Conservation (phyloP, 2,888 invertebrate species). For the Drosophila neonasuta region DNA sequence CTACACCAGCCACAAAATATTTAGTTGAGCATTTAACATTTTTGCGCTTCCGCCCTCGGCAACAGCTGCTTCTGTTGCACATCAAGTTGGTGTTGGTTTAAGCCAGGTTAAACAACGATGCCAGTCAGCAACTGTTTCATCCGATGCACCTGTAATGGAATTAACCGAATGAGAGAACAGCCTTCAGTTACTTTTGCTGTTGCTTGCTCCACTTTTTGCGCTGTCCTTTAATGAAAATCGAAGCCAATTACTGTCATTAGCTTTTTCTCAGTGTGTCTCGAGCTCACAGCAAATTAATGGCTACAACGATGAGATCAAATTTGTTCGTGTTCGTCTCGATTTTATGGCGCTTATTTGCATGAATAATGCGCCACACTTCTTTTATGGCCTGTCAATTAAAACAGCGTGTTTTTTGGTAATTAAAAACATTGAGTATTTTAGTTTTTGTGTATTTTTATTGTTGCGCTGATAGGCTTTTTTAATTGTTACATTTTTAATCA, state of each 20-base stretch:
- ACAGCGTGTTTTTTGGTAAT: conserved; percentile 47
- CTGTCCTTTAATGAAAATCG: conserved; percentile 41
- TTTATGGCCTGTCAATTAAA: conserved; percentile 37
- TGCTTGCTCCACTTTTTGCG: background rate
- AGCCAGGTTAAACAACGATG: conserved; percentile 8
- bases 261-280: conserved; percentile 1
- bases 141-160: conserved; percentile 32
- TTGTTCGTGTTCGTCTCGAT: conserved; percentile 10
- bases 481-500: conserved; percentile 68
- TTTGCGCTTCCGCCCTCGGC: conserved; percentile 49
- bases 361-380: conserved; percentile 12
- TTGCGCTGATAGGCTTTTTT: conserved; percentile 5
- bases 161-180: background rate
- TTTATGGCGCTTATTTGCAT: conserved; percentile 27
- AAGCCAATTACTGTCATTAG: conserved; percentile 27
- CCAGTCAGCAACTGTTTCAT: background rate
- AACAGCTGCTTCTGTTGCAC: conserved; percentile 39
- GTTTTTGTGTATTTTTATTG: conserved; percentile 15
- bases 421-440: conserved; percentile 51
- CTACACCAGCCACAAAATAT: conserved; percentile 19
- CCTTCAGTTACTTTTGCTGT: background rate
- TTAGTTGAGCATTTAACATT: conserved; percentile 30
- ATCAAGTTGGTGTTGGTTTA: conserved; percentile 16
- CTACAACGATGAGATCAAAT: conserved; percentile 20
- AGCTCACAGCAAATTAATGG: conserved; percentile 41